These are phyloP conservation scores for Sweltsa coloradensis DNA, from an alignment of 1,140 invertebrate genomes.

Conservation along the genomic window DNA sequence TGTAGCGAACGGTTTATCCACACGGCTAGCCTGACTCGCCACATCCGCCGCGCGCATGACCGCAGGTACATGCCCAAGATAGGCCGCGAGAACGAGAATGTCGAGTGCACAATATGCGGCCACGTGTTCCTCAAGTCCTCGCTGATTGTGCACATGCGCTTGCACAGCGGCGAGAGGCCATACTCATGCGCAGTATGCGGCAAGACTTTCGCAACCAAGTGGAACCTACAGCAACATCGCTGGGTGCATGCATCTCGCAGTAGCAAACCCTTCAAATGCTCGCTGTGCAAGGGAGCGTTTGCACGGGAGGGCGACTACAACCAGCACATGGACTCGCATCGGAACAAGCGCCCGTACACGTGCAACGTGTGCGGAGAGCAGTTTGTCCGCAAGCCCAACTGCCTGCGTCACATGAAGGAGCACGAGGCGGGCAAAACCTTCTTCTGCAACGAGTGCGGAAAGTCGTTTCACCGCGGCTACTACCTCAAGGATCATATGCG, in stretches of 20 bases:
- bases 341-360: slow-evolving; percentile 67
- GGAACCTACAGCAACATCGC: slow-evolving; percentile 76
- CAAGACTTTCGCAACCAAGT: slow-evolving; percentile 75
- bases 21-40: slow-evolving; percentile 63
- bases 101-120: slow-evolving; percentile 67
- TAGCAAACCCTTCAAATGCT: slow-evolving; percentile 75
- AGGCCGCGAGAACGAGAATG: slow-evolving; percentile 46
- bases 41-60: slow-evolving; percentile 70
- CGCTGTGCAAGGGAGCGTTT: slow-evolving; percentile 69
- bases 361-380: slow-evolving; percentile 89
- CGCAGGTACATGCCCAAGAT: slow-evolving; percentile 53
- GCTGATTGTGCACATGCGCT: slow-evolving; percentile 65
- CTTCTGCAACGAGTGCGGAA: slow-evolving; percentile 75
- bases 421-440: slow-evolving; percentile 82
- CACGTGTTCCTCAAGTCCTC: slow-evolving; percentile 65
- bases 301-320: slow-evolving; percentile 64
- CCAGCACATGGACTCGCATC: slow-evolving; percentile 73
- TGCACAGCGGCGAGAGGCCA: slow-evolving; percentile 59
- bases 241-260: slow-evolving; percentile 78
- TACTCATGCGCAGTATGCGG: slow-evolving; percentile 71
- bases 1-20: slow-evolving; percentile 78
- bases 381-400: slow-evolving; percentile 87
- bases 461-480: slow-evolving; percentile 75
- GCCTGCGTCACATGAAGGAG: slow-evolving; percentile 78
- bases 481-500: slow-evolving; percentile 77